Base-by-base conservation (phyloP, 2,113 vertebrate genomes). In the Trogon melanurus region DNA sequence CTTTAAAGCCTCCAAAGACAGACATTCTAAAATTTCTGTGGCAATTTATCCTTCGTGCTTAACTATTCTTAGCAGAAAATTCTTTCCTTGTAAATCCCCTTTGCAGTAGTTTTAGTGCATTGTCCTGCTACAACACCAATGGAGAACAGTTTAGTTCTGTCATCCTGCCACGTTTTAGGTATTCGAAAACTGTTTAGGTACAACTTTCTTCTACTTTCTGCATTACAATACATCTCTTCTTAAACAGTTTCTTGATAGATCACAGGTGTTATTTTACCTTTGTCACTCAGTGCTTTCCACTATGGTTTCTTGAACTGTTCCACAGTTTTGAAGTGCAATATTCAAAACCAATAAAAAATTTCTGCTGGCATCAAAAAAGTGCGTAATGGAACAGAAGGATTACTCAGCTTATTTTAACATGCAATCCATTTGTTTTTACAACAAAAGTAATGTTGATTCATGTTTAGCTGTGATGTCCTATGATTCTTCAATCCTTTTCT, bases 11-110 rank as follows among this genome's bases (percentile, higher is more conserved):
- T 78, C 34, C 7, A 11, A 88, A 92, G 64, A 76, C 79, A 94
- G 27, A 58, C 91, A 78, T 94, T 71, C 82, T 65, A 48, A 92
- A 93, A 88, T 94, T 93, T 70, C 64, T 88, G 56, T 78, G 64
- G 25, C 66, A 82, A 81, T 89, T 95, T 71, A 67, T 91, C 53
- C 26, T 96, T 72, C 10, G 4, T 89, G 26, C 89, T 95, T 86
- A 88, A 91, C 72, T 91, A 60, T 86, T 89, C 91, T 89, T 87
- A 95, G 83, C 14, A 79, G 80, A 48, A 92, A 96, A 80, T 67
- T 85, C 48, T 92, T 89, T 74, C 65, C 34, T 56, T 60, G 51
- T 36, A 91, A 87, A 92, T 92, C 88, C 76, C 36, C 79, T 85
- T 76, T 26, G n/a, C 74, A 83, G 83, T 44, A 71, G 80, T 92